phyloP scores from a whole-genome alignment of 2,888 invertebrate genomes.

The Escarpia spicata region DNA sequence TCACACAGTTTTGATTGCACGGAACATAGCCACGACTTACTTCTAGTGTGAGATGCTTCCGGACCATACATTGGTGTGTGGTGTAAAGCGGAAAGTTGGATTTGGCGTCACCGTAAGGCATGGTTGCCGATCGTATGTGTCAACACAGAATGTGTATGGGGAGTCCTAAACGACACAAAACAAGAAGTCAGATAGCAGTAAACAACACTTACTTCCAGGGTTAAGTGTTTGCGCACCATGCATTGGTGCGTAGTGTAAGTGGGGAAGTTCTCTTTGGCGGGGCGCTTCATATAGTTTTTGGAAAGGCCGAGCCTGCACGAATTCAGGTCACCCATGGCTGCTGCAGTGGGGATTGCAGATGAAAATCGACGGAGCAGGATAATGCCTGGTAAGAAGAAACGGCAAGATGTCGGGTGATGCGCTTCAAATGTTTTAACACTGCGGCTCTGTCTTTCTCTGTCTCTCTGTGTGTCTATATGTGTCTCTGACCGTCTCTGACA shows the following conservation, averaged over 20 bases:
- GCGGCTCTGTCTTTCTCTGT: background rate
- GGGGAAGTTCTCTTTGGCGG: slow-evolving; percentile 37
- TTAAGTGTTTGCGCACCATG: slow-evolving; percentile 35
- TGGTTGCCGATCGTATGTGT: slow-evolving; percentile 3
- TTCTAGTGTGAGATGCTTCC: slow-evolving; percentile 36
- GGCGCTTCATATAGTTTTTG: slow-evolving; percentile 20
- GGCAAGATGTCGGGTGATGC: background rate
- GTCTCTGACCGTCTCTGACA: too few species aligned
- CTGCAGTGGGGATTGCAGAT: slow-evolving; percentile 5
- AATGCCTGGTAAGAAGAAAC: slow-evolving; percentile 7
- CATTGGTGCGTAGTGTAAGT: slow-evolving; percentile 35
- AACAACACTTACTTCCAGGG: slow-evolving; percentile 37
- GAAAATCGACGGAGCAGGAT: slow-evolving; percentile 6
- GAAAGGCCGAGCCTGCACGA: slow-evolving; percentile 9
- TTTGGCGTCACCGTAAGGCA: slow-evolving; percentile 23
- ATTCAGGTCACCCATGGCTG: slow-evolving; percentile 13
- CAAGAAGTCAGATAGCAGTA: background rate
- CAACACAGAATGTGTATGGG: slow-evolving; percentile 8
- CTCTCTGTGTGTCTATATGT: too few species aligned
- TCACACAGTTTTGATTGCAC: background rate
- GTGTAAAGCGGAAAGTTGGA: slow-evolving; percentile 37
- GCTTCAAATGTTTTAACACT: background rate
- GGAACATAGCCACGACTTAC: slow-evolving; percentile 33
- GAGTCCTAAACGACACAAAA: background rate
- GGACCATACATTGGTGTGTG: slow-evolving; percentile 35